Base-by-base conservation (phyloP, 1,140 invertebrate genomes). In the Achatina immaculata region DNA sequence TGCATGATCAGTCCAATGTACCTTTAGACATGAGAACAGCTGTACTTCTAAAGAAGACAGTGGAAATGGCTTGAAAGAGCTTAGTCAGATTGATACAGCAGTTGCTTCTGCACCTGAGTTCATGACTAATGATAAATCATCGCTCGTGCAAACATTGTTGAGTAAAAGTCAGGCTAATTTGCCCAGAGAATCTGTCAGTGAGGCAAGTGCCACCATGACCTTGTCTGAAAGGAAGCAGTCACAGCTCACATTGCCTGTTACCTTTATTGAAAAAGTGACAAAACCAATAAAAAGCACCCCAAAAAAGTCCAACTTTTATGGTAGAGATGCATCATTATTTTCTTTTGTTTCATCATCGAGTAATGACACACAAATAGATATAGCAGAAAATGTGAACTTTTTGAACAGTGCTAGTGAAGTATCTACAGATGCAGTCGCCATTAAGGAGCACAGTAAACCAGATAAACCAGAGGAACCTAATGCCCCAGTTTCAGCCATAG, bases 301-400 rank as follows among this genome's bases (percentile, higher is more conserved):
- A 19, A 80, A 80, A 58, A 80, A 80, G 48, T 80, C 78, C 1
- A 80, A 80, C 31, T 80, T 80, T 58, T 80, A 80, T 55, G 78
- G 78, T 2, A 71, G 78, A 72, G 78, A 80, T 72, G 78, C 68
- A 28, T 80, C 78, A 7, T 45, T 71, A 14, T 80, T 80, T 55
- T 80, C 78, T n/a, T 71, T 80, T 58, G n/a, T 48, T 48, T 21
- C 42, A 34, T 4, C 34, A 24, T 42, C 68, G 2, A 28, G 0
- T n/a, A 28, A 38, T 40, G 68, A 62, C 0, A 31, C 3, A 4
- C 58, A 28, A 62, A 62, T 28, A 31, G 58, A 62, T 4, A 31
- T 16, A n/a, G 31, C 28, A 31, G 58, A 62, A 21, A 62, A 31
- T 62, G 31, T 6, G 31, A 62, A 34, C 28, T 2, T 62, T 11